Evolutionary conservation across 2,113 vertebrate genomes (phyloP).

Genomic region (Ammodytes dubius): DNA sequence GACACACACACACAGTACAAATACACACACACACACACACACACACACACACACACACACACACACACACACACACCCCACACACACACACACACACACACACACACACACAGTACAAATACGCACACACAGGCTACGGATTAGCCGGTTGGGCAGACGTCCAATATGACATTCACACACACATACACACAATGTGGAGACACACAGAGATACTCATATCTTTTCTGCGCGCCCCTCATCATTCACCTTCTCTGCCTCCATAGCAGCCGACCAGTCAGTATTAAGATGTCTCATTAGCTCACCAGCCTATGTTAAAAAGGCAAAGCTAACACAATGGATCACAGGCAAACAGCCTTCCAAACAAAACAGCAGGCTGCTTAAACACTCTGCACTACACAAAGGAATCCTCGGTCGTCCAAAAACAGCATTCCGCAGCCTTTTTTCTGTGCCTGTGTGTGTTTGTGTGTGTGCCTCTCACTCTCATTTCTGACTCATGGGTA

Average conservation of each 20-base stretch:
- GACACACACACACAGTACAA: constrained; percentile 14
- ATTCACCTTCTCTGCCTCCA: constrained; percentile 26
- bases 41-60: constrained; percentile 22
- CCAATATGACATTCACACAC: constrained; percentile 63
- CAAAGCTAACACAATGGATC: constrained; percentile 59
- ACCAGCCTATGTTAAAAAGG: constrained; percentile 65
- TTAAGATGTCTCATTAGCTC: constrained; percentile 74
- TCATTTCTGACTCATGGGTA: constrained; percentile 63
- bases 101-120: constrained; percentile 12
- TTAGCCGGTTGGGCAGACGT: constrained; percentile 71
- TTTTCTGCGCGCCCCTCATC: constrained; percentile 49
- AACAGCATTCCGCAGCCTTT: constrained; percentile 29
- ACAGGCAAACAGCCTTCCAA: constrained; percentile 38
- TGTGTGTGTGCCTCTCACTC: constrained; percentile 13
- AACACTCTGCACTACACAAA: constrained; percentile 38
- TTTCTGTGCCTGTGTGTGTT: constrained; percentile 1
- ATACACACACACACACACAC: constrained; percentile 21
- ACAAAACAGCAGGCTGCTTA: constrained; percentile 46
- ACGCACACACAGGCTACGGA: constrained; percentile 47
- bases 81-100: constrained; percentile 7
- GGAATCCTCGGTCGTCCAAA: constrained; percentile 12
- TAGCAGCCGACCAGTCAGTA: constrained; percentile 54
- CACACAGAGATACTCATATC: constrained; percentile 66
- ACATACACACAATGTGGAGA: constrained; percentile 22
- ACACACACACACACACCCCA: constrained; percentile 21